phyloP scores from a whole-genome alignment of 2,113 vertebrate genomes.

The Neolamprologus sp. region DNA sequence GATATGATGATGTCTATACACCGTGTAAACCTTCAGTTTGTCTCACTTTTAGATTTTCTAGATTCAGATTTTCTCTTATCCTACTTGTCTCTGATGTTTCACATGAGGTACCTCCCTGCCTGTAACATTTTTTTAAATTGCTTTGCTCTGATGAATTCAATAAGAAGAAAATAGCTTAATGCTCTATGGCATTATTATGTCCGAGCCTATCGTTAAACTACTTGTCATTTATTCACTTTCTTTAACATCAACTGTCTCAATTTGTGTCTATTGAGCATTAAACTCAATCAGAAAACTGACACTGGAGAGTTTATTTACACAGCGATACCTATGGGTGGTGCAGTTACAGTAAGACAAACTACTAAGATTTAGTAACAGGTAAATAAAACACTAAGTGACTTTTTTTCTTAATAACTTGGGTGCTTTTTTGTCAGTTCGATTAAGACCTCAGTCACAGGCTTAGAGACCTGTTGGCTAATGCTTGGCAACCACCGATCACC shows the following conservation, averaged over 20 bases:
- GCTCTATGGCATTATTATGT: background rate
- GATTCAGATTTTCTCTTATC: background rate
- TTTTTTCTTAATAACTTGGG: background rate
- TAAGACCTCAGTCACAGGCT: background rate
- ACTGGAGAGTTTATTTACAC: background rate
- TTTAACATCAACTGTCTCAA: background rate
- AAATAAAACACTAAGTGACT: background rate
- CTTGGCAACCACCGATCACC: background rate
- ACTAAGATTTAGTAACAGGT: background rate
- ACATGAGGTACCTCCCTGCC: background rate
- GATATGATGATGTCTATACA: background rate
- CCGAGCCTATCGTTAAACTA: background rate
- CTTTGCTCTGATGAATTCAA: background rate
- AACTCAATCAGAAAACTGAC: background rate
- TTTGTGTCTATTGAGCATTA: background rate
- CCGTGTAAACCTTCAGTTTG: background rate
- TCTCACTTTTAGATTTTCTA: background rate
- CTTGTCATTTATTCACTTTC: background rate
- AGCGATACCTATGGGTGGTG: background rate
- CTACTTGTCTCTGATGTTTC: background rate
- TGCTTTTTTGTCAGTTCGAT: background rate
- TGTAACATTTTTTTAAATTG: background rate
- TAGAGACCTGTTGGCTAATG: background rate
- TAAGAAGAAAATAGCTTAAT: background rate
- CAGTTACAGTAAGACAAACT: background rate